phyloP scores from a whole-genome alignment of 2,888 invertebrate genomes.

The Allolobophora icterica region DNA sequence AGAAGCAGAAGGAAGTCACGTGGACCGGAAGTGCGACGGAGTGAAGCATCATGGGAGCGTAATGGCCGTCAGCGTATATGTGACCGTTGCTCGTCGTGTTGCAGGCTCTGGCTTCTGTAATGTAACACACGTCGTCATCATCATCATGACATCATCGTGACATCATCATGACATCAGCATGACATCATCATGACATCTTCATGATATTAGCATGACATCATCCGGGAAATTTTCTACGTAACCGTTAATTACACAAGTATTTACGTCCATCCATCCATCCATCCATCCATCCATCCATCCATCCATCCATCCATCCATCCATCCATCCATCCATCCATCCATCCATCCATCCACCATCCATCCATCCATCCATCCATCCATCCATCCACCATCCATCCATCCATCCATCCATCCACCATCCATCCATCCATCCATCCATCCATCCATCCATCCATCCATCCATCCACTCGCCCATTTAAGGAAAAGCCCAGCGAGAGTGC shows the following conservation, averaged over 20 bases:
- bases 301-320: not conserved
- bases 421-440: no score
- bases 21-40: conserved; percentile 23
- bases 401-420: not conserved
- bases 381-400: not conserved
- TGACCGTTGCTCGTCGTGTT: conserved; percentile 20
- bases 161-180: conserved; percentile 13
- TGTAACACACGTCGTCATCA: not conserved
- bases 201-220: not conserved
- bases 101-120: conserved; percentile 9
- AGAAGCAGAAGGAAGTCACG: conserved; percentile 35
- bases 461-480: not conserved
- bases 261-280: not conserved
- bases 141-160: conserved; percentile 8
- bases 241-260: no score
- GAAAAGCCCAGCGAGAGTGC: no score
- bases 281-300: not conserved
- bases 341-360: not conserved
- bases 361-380: not conserved
- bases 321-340: not conserved
- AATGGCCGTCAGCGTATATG: conserved; percentile 5
- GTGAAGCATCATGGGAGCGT: conserved; percentile 29
- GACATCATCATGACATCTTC: conserved; percentile 9
- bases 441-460: not conserved
- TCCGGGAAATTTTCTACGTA: no score